phyloP scores from a whole-genome alignment of 2,888 invertebrate species.

The Drosophila incognita region DNA sequence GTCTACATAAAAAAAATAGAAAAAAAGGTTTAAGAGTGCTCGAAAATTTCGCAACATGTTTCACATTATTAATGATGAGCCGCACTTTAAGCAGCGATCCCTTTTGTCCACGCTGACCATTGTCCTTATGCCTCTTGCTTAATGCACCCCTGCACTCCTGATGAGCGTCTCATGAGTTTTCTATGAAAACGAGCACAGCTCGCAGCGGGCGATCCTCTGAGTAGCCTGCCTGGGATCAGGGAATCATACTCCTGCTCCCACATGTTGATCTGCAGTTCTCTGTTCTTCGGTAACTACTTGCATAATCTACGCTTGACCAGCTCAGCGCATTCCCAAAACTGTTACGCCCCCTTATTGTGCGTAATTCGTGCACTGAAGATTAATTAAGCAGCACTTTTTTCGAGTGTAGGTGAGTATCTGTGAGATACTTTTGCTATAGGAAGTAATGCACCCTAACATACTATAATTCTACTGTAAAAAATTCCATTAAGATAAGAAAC shows the following conservation, averaged over 20 bases:
- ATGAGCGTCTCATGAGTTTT: conserved; percentile 66
- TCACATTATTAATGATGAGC: conserved; percentile 75
- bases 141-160: conserved; percentile 26
- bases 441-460: neutral
- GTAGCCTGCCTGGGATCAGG: conserved; percentile 3
- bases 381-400: conserved; percentile 40
- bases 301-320: conserved; percentile 62
- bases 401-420: conserved; percentile 7
- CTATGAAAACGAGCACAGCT: conserved; percentile 39
- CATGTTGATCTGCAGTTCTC: conserved; percentile 29
- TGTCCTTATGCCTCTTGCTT: conserved; percentile 30
- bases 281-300: conserved; percentile 33
- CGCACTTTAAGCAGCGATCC: conserved; percentile 41
- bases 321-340: conserved; percentile 13
- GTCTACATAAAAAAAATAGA: conserved; percentile 34
- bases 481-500: too few relatives aligned
- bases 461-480: too few relatives aligned
- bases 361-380: conserved; percentile 50
- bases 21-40: conserved; percentile 70
- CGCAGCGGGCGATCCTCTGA: conserved; percentile 50
- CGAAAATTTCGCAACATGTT: conserved; percentile 79
- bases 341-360: conserved; percentile 23
- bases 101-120: conserved; percentile 48
- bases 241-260: conserved; percentile 41
- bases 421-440: neutral